These are phyloP conservation scores for Xenopus petersii DNA, from an alignment of 2,797 vertebrate species.

Conservation along the genomic window DNA sequence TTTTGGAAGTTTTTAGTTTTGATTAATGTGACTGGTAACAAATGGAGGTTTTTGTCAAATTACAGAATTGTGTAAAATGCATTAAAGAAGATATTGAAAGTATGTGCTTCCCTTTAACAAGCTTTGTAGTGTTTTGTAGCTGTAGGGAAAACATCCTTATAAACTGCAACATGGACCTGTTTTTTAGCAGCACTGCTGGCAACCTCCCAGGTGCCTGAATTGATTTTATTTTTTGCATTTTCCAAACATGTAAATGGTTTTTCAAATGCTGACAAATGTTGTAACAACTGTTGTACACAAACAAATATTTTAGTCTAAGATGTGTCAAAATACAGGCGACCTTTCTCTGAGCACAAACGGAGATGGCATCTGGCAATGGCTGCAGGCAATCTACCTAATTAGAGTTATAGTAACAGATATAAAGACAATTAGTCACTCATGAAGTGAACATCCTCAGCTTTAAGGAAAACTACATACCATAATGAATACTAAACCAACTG, in stretches of 20 bases:
- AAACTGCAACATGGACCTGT: too few species aligned
- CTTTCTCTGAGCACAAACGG: conserved; percentile 6
- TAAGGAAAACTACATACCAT: background rate
- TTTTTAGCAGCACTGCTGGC: background rate
- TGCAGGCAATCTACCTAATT: conserved; percentile 24
- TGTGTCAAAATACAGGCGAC: conserved; percentile 42
- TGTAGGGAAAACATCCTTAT: too few species aligned
- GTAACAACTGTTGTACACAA: conserved; percentile 47
- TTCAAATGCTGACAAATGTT: conserved; percentile 44
- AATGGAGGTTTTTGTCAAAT: too few species aligned
- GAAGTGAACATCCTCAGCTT: conserved; percentile 13
- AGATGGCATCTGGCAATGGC: conserved; percentile 39
- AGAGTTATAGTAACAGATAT: conserved; percentile 6
- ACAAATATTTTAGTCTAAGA: conserved; percentile 28
- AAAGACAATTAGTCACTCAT: conserved; percentile 14
- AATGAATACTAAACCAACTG: too few species aligned
- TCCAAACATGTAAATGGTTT: conserved; percentile 42
- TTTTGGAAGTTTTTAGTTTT: too few species aligned
- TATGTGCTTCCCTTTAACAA: too few species aligned
- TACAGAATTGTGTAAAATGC: too few species aligned
- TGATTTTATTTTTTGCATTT: conserved; percentile 38
- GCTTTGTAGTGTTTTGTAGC: too few species aligned
- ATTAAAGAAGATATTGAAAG: too few species aligned
- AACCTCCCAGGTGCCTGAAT: conserved; percentile 33
- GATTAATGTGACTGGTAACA: too few species aligned